Evolutionary conservation across 2,888 invertebrate species (phyloP).

Genomic region (Brachycybe producta): DNA sequence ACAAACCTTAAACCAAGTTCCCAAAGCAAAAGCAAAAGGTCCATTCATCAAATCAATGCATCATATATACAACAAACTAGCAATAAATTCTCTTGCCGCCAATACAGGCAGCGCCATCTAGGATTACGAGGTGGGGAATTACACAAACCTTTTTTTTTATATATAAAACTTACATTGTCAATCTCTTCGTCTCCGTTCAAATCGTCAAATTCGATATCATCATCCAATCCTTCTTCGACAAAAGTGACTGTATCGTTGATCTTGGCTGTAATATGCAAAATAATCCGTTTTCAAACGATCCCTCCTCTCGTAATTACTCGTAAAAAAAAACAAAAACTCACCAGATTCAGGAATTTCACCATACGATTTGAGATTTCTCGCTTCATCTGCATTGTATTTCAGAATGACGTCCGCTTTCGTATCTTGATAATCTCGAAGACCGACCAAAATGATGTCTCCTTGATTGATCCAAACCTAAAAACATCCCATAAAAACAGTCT

Average conservation of each 20-base stretch:
- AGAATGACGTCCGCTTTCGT: conserved; percentile 97
- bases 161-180: conserved; percentile 39
- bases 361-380: conserved; percentile 94
- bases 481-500: conserved; percentile 9
- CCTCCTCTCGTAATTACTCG: background rate
- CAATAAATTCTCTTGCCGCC: no score
- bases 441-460: conserved; percentile 95
- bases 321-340: conserved; percentile 23
- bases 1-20: no score
- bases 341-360: conserved; percentile 96
- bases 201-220: conserved; percentile 93
- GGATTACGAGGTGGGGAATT: no score
- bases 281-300: conserved; percentile 1
- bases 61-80: no score
- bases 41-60: no score
- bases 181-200: conserved; percentile 85
- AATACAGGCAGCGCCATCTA: no score
- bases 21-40: no score
- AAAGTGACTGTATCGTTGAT: conserved; percentile 94
- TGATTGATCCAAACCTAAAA: conserved; percentile 88
- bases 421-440: conserved; percentile 93
- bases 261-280: conserved; percentile 47
- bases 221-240: conserved; percentile 86
- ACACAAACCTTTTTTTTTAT: no score
- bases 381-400: conserved; percentile 98